phyloP scores from a whole-genome alignment of 2,888 invertebrate genomes.

The Stenotaenia linearis region DNA sequence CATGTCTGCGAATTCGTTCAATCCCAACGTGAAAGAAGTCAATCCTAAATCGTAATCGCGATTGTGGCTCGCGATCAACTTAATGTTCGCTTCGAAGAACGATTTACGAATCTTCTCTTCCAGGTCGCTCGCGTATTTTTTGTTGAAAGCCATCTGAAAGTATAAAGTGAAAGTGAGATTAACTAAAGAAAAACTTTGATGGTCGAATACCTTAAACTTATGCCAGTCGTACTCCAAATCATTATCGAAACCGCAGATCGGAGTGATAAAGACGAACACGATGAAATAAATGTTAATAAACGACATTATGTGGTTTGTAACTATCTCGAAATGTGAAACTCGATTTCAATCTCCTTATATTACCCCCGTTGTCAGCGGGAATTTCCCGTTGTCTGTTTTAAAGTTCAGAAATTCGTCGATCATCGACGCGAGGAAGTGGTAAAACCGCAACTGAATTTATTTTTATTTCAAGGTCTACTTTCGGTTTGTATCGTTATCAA shows the following conservation, averaged over 20 bases:
- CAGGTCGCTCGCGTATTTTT: background rate
- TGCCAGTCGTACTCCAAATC: background rate
- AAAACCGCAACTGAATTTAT: too few relatives aligned
- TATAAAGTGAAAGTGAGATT: background rate
- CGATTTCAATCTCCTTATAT: background rate
- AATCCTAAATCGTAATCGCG: background rate
- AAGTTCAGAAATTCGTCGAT: too few relatives aligned
- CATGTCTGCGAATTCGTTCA: constrained; percentile 10
- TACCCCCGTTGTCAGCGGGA: too few relatives aligned
- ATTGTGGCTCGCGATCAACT: background rate
- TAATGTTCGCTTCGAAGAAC: background rate
- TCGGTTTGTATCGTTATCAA: too few relatives aligned
- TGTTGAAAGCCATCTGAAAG: background rate
- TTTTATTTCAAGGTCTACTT: too few relatives aligned
- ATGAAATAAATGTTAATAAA: background rate
- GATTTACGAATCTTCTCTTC: background rate
- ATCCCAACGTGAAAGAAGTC: background rate
- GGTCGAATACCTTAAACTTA: background rate
- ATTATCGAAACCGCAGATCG: background rate
- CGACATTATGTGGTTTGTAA: background rate
- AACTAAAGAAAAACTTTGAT: too few relatives aligned
- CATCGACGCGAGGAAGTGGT: too few relatives aligned
- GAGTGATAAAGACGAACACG: background rate
- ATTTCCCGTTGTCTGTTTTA: too few relatives aligned
- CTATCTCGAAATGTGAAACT: background rate